Base-by-base conservation (phyloP, 2,888 invertebrate species). In the Meiosimyza platycephala region DNA sequence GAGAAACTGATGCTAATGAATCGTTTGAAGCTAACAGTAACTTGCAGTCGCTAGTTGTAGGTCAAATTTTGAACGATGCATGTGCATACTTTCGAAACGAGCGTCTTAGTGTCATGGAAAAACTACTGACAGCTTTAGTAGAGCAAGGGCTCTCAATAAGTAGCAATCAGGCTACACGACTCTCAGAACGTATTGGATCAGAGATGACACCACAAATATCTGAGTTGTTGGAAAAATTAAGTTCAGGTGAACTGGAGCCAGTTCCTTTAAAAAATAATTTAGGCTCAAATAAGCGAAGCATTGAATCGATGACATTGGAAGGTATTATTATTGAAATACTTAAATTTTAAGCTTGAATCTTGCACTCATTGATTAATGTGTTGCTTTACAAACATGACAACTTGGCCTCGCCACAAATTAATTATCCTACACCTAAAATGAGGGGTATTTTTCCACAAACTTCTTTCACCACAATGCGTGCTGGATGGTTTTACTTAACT, bases 81-180 rank as follows among this genome's bases (percentile, higher is more conserved):
- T 85, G 89, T 0, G 85, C 85, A 68, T 86, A 87, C 57, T 83
- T 90, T 73, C 84, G 85, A 4, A 78, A 82, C 0, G 87, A 89
- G n/a, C 88, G 89, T 50, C 77, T 81, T 6, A 84, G 88, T n/a
- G 80, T 88, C 12, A 83, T 89, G 59, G 89, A 90, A 75, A 82
- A 87, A 52, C 86, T 93, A 4, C 84, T 93, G 1, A 81, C 86
- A 67, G 88, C 87, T 22, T 81, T 94, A 52, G 88, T 91, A n/a
- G 86, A 90, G 4, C 89, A 91, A 80, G 94, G 94, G 0, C 81
- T 95, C 18, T 90, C 91, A 63, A 91, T 95, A 47, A 91, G 90
- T 40, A 90, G 89, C 47, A 82, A 85, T 3, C 85, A 89, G 59
- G 93, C 93, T 0, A 90, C 92, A 79, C 86, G 86, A 16, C 87